Evolutionary conservation across 2,888 invertebrate genomes (phyloP), one percentile per base, ranked within the genome.

Genomic region (Amblyteles armatorius): DNA sequence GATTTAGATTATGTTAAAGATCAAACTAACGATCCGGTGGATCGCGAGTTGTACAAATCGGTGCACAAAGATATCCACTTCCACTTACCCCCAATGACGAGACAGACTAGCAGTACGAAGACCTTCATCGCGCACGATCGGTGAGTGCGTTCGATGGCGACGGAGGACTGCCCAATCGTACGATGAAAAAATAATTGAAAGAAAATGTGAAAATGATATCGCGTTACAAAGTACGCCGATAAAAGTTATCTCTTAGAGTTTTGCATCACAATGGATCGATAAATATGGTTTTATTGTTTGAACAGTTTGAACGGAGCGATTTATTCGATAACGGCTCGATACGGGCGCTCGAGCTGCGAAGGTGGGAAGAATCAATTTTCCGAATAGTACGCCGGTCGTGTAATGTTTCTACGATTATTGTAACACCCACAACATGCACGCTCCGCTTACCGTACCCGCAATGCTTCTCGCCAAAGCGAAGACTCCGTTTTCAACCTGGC

Each of bases 1-100:
- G 9, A 36, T 9, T 36, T 9, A 9, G 36, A 36, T 2, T 7
- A 9, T 9, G 9, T 36, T 9, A 36, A 7, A 36, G 9, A 36
- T 36, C 7, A 36, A 1, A 36, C 1, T 9, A 1, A 36, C 36
- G 7, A 36, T 36, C 7, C 36, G 36, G 5, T 4, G 36, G 7
- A 36, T 36, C 36, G 36, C 0, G 36, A 36, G 36, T 36, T 9
- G 7, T 36, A 9, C 9, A 36, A 36, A 9, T 0, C 9, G 9
- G 1, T 36, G 55, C 57, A 29, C 5, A 33, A 26, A 29, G 11
- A 60, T 3, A n/a, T 26, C 9, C 60, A 3, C 16, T 19, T 13
- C 6, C 9, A 74, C 79, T 83, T 68, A 84, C 83, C 76, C 6
- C 67, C 65, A 60, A 84, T 57, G n/a, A 72, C 48, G 71, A 84